A percentile compares a stretch with the other conserved stretches of the same genome.
Conservation (phyloP, 1,140 invertebrate genomes). For the Rhyacophila brunnea region DNA sequence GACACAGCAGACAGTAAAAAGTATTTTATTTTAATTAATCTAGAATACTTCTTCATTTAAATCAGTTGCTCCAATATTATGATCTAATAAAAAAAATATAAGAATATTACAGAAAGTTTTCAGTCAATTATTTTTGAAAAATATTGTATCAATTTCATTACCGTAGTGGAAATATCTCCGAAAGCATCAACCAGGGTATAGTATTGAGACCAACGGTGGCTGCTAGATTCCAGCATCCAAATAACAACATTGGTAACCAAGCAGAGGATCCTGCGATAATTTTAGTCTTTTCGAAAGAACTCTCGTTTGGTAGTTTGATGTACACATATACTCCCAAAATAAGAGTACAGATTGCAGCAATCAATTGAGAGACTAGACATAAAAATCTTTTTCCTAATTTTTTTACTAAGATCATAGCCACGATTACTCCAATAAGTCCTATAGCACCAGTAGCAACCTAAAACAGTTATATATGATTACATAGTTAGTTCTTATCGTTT, state of each 20-base stretch:
- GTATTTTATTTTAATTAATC: too few relatives aligned
- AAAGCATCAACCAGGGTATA: slow-evolving; percentile 54
- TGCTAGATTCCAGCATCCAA: slow-evolving; percentile 23
- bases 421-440: slow-evolving; percentile 39
- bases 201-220: slow-evolving; percentile 22
- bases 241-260: slow-evolving; percentile 34
- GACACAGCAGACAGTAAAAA: too few relatives aligned
- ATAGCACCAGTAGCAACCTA: slow-evolving; percentile 48
- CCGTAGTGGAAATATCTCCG: slow-evolving; percentile 46
- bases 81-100: too few relatives aligned
- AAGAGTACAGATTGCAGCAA: slow-evolving; percentile 33
- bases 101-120: too few relatives aligned
- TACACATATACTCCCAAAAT: slow-evolving; percentile 32
- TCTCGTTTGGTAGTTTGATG: slow-evolving; percentile 14
- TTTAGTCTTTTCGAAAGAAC: neutral
- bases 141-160: too few relatives aligned
- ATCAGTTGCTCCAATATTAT: too few relatives aligned
- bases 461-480: too few relatives aligned
- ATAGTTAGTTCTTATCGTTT: too few relatives aligned
- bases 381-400: slow-evolving; percentile 47
- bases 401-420: slow-evolving; percentile 56
- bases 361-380: slow-evolving; percentile 41
- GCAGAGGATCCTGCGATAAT: neutral
- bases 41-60: too few relatives aligned
- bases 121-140: too few relatives aligned